phyloP scores from a whole-genome alignment of 2,113 vertebrate species.

The Xenopus borealis region DNA sequence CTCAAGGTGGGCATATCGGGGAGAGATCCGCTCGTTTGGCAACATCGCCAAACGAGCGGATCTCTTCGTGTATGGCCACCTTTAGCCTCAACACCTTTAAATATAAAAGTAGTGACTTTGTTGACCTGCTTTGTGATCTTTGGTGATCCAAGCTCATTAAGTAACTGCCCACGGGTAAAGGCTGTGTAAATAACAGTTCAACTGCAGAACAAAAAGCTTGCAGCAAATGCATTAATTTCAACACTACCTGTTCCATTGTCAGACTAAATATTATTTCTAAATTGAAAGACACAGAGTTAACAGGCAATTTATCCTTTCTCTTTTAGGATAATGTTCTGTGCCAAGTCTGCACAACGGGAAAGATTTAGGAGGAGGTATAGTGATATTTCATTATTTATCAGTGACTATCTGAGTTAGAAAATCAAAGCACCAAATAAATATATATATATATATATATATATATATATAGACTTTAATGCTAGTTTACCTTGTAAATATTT shows the following conservation, averaged over 20 bases:
- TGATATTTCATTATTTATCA: slow-evolving; percentile 41
- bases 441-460: too few relatives aligned
- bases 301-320: slow-evolving; percentile 24
- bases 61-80: too few relatives aligned
- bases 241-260: slow-evolving; percentile 19
- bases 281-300: slow-evolving; percentile 44
- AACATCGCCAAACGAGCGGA: too few relatives aligned
- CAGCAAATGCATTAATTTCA: slow-evolving; percentile 40
- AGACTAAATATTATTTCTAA: slow-evolving; percentile 45
- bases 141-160: slow-evolving; percentile 20
- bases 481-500: too few relatives aligned
- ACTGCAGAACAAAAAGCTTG: slow-evolving; percentile 21
- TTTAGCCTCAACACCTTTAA: slow-evolving; percentile 6
- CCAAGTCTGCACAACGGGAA: slow-evolving; percentile 44
- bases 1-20: too few relatives aligned
- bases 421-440: too few relatives aligned
- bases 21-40: too few relatives aligned
- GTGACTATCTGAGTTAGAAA: background rate
- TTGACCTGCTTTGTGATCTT: slow-evolving; percentile 29
- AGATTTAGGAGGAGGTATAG: slow-evolving; percentile 38
- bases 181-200: slow-evolving; percentile 39
- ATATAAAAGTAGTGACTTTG: slow-evolving; percentile 12
- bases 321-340: slow-evolving; percentile 29
- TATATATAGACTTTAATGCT: too few relatives aligned
- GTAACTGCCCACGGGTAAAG: slow-evolving; percentile 35